Percentiles rank a stretch among this genome's conserved stretches.
phyloP scores from a whole-genome alignment of 64 coral and sea anemone species.

The Orbicella faveolata region DNA sequence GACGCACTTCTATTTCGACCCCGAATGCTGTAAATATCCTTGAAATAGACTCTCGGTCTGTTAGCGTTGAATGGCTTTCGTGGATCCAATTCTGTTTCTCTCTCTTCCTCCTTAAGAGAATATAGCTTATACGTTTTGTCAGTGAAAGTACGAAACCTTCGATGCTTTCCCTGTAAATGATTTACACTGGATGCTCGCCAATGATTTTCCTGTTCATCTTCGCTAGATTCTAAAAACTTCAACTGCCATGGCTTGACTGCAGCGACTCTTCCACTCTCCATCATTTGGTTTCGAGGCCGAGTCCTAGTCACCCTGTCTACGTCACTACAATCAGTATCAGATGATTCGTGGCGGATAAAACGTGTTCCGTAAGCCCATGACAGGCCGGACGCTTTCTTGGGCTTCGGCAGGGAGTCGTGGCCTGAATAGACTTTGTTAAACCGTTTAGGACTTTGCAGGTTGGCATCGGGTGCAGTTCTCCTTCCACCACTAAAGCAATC shows the following conservation, averaged over 20 bases:
- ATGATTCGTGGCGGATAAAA: conserved; percentile 8
- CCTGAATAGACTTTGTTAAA: conserved; percentile 5
- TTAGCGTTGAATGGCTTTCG: neutral
- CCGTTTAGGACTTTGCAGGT: neutral
- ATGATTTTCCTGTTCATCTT: neutral
- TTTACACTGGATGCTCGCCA: neutral
- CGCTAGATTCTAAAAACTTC: conserved; percentile 13
- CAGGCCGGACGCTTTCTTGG: neutral
- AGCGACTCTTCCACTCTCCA: neutral
- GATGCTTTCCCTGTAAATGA: neutral
- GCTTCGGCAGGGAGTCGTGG: neutral
- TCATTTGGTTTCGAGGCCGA: neutral
- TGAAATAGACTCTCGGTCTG: neutral
- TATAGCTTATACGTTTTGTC: neutral
- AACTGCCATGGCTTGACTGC: neutral
- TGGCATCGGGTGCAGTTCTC: neutral
- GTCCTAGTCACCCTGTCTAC: neutral
- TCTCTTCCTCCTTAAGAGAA: conserved; percentile 6
- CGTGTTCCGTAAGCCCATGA: conserved; percentile 23
- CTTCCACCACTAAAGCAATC: neutral
- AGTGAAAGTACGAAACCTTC: conserved; percentile 3
- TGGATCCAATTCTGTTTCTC: neutral
- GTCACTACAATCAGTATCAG: conserved; percentile 17
- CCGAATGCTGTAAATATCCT: neutral
- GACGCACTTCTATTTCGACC: neutral